A percentile compares a stretch with the other conserved stretches of the same genome.
Evolutionary conservation across 2,888 invertebrate species (phyloP).

Genomic region (Cistogaster globosa): DNA sequence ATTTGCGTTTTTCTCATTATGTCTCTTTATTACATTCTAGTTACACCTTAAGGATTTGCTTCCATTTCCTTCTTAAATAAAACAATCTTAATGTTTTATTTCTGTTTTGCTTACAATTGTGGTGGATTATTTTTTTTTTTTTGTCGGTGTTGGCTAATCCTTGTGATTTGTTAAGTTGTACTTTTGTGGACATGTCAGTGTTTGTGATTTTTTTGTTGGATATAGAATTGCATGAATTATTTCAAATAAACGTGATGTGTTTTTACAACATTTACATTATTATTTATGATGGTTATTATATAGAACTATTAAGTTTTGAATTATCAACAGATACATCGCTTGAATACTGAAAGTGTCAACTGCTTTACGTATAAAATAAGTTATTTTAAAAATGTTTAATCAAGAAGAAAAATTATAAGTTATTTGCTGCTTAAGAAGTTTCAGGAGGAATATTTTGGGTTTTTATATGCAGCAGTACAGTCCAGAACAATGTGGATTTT

Average conservation of each 20-base stretch:
- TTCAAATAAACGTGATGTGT: slow-evolving; percentile 52
- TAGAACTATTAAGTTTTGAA: neutral
- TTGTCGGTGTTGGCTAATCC: slow-evolving; percentile 2
- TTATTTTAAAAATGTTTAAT: no score
- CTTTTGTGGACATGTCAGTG: slow-evolving; percentile 49
- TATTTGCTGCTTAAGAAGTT: no score
- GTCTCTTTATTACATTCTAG: slow-evolving; percentile 55
- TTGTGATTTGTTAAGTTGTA: slow-evolving; percentile 29
- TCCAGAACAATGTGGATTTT: no score
- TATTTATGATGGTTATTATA: neutral
- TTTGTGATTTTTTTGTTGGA: slow-evolving; percentile 40
- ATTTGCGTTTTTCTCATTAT: slow-evolving; percentile 49
- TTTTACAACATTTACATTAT: slow-evolving; percentile 27
- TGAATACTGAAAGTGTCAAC: neutral
- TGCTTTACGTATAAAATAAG: neutral
- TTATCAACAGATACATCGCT: no score
- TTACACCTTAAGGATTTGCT: slow-evolving; percentile 67
- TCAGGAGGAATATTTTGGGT: no score
- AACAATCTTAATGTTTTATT: slow-evolving; percentile 54
- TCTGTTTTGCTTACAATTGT: slow-evolving; percentile 66
- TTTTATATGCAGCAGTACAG: no score
- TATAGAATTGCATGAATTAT: slow-evolving; percentile 45
- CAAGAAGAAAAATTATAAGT: no score
- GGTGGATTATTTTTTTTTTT: slow-evolving; percentile 6
- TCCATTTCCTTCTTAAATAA: slow-evolving; percentile 17